Evolutionary conservation across 2,797 vertebrate species (phyloP), one percentile per base, ranked within the genome.

Genomic region (Ara ararauna): DNA sequence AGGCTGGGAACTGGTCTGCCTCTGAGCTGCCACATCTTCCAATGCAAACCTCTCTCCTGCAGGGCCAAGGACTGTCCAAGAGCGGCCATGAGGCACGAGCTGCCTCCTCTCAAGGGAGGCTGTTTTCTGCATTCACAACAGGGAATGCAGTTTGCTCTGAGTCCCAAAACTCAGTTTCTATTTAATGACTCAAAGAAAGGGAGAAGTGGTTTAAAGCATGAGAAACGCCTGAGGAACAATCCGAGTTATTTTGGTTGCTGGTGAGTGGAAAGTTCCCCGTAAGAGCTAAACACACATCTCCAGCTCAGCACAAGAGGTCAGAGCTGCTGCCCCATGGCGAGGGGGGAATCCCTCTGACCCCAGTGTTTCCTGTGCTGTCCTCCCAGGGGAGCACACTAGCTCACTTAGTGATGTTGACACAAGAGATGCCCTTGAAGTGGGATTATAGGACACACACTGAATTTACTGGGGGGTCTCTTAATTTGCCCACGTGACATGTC

Each of bases 401-500:
- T 81, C 89, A 58, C 84, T 91, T 44, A 5, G 65, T 2, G 58
- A 80, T 83, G 71, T 30, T 86, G 92, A 80, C 56, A 48, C 75
- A 82, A 91, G 56, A 44, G 58, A 51, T 81, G 93, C 66, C 94
- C 94, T 97, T 94, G 78, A 34, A 83, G 27, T 38, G 72, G 86
- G 87, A 93, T 95, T 87, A 74, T 34, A 87, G 73, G 92, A 87
- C 86, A 65, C 34, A 54, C 10, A 4, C 75, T 92, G 90, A 94
- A 89, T 93, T 96, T 62, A 71, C 56, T 58, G 68, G 81, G 90
- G 38, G 38, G 58, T 78, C 68, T 88, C 56, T 90, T 80, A 86
- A 87, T 84, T 91, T 87, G 65, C 83, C 94, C 94, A 91, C 90
- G 80, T 96, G 95, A 92, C 29, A 26, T 27, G 74, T 96, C 97